phyloP scores from a whole-genome alignment of 2,888 invertebrate genomes.

The Maniola hyperantus region DNA sequence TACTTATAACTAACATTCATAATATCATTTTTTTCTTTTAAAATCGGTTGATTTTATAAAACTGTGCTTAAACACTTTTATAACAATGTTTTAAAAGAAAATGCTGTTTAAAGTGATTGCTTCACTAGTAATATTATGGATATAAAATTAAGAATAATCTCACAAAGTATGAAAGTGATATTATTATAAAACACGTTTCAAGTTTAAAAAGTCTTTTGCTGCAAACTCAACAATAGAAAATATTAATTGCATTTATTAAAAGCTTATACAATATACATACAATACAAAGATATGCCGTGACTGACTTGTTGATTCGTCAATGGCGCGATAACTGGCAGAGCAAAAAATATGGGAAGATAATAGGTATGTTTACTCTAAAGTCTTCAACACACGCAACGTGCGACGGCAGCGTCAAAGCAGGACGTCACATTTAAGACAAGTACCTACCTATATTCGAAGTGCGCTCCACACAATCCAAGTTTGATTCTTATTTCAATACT shows the following conservation, averaged over 20 bases:
- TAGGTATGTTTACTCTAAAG: not conserved
- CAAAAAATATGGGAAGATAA: constrained; percentile 11
- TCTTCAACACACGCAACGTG: too few relatives aligned
- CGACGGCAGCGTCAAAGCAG: too few relatives aligned
- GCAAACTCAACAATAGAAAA: constrained; percentile 10
- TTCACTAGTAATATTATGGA: not conserved
- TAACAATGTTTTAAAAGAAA: not conserved
- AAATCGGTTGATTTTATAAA: not conserved
- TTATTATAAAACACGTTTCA: not conserved
- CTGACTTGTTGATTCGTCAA: not conserved
- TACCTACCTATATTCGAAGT: too few relatives aligned
- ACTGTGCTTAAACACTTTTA: not conserved
- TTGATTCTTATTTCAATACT: too few relatives aligned
- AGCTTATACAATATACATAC: constrained; percentile 10
- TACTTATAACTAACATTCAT: too few relatives aligned
- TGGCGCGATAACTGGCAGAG: not conserved
- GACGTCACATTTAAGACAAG: too few relatives aligned
- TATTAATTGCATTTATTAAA: not conserved
- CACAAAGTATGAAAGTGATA: constrained; percentile 1
- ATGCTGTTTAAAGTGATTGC: not conserved
- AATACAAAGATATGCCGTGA: constrained; percentile 7
- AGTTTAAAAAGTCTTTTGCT: constrained; percentile 14
- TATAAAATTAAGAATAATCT: not conserved
- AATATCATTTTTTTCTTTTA: not conserved
- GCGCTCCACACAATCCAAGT: too few relatives aligned